Base-by-base conservation (phyloP, 1,140 invertebrate species). In the Drosophila eugracilis region DNA sequence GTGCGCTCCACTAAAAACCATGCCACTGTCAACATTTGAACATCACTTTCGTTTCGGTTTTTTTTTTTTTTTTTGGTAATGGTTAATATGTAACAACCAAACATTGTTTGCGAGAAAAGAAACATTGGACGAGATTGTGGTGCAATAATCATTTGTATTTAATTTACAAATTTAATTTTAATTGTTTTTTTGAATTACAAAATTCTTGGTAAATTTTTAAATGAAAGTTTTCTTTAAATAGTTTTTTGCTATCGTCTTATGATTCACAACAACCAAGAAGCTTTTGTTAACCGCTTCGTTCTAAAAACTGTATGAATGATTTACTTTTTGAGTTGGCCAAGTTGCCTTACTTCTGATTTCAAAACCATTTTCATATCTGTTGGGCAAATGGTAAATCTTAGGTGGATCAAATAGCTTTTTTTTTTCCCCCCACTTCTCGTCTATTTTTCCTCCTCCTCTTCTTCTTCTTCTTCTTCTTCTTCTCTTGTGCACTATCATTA, bases 21-120 rank as follows among this genome's bases (percentile, higher is more conserved):
- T 60, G 55, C 37, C 70, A 62, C 21, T 66, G 75, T 83, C 75
- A 84, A 84, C 81, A 84, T 84, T 84, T 84, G 76, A 71, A 72
- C 73, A 84, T 79, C 79, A 84, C 76, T 84, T 86, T 84, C 76
- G 60, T 76, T 80, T 79, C 28, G 59, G 74, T 60, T 32, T 26
- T 65, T 44, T 57, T 76, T 80, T 79, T 24, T 55, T 67, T 60
- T 32, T 26, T 65, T 44, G 60, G 59, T 62, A 84, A 74, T 66
- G 69, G 58, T 75, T 75, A 45, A 65, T 50, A 37, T 75, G 71
- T 75, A 66, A 75, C 71, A 75, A 72, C 26, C 17, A 42, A 72
- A 73, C 54, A 73, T 36, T 62, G 28, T 59, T 44, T 32, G 17
- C 22, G 19, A 47, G 37, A 32, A 28, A 28, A 71, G 32, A 49